These are phyloP conservation scores for Synanthedon tipuliformis DNA, from an alignment of 2,888 invertebrate genomes.

Conservation along the genomic window DNA sequence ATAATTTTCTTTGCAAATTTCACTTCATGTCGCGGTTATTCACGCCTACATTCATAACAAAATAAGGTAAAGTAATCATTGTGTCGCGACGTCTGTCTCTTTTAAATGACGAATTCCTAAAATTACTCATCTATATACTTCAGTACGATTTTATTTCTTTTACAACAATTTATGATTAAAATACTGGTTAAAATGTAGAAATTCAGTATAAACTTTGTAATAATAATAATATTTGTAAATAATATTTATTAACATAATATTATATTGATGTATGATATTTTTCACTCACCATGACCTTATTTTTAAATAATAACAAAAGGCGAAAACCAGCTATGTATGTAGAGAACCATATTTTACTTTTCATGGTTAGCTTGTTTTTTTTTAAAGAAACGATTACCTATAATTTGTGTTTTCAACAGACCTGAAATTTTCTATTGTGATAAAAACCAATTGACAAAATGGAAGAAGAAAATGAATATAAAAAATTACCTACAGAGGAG, in stretches of 20 bases:
- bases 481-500: slow-evolving; percentile 89
- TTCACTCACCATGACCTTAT: slow-evolving; percentile 22
- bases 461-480: slow-evolving; percentile 90
- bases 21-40: slow-evolving; percentile 12
- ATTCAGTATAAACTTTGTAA: too few species aligned
- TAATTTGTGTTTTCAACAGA: slow-evolving; percentile 1
- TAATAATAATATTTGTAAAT: too few species aligned
- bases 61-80: not conserved
- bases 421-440: slow-evolving; percentile 13
- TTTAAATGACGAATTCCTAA: too few species aligned
- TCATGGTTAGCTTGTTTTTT: slow-evolving; percentile 47
- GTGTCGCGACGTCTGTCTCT: too few species aligned
- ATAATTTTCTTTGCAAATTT: not conserved
- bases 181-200: not conserved
- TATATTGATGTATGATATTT: too few species aligned
- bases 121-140: too few species aligned
- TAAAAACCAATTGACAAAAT: slow-evolving; percentile 46
- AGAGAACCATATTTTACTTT: slow-evolving; percentile 22
- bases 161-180: not conserved
- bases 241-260: too few species aligned
- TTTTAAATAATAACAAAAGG: slow-evolving; percentile 21
- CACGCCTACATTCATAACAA: slow-evolving; percentile 22
- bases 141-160: not conserved
- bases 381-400: slow-evolving; percentile 11
- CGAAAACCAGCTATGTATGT: slow-evolving; percentile 21